A percentile compares a stretch with the other conserved stretches of the same genome.
phyloP scores from a whole-genome alignment of 2,797 vertebrate genomes.

The Acipenser ruthenus region DNA sequence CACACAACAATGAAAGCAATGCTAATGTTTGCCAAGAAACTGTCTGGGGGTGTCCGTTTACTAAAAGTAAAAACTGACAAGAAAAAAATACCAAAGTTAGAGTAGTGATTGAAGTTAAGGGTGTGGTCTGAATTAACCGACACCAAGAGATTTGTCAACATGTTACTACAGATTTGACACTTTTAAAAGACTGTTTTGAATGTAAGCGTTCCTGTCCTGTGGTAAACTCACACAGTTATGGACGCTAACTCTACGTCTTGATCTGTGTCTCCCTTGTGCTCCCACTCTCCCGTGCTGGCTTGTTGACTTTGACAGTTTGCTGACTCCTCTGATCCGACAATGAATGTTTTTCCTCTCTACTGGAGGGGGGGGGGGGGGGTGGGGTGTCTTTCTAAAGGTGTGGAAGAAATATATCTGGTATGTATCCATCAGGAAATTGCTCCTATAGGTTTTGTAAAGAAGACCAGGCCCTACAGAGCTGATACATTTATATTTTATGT shows the following conservation, averaged over 20 bases:
- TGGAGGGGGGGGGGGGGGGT: background rate
- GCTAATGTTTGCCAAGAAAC: too few relatives aligned
- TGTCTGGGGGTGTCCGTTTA: too few relatives aligned
- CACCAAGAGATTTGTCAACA: too few relatives aligned
- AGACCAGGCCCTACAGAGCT: too few relatives aligned
- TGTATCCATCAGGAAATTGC: background rate
- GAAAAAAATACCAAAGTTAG: too few relatives aligned
- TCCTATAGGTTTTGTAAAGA: too few relatives aligned
- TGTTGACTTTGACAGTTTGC: conserved; percentile 30
- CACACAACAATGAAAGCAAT: too few relatives aligned
- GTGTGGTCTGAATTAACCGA: too few relatives aligned
- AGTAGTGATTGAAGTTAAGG: too few relatives aligned
- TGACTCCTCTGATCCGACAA: conserved; percentile 16
- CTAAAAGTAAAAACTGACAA: too few relatives aligned
- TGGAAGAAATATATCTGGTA: conserved; percentile 7
- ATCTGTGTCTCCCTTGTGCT: conserved; percentile 29
- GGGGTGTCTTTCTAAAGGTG: background rate
- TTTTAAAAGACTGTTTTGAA: background rate
- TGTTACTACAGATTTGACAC: background rate
- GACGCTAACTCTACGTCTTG: conserved; percentile 16
- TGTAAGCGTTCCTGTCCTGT: too few relatives aligned
- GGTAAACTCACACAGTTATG: conserved; percentile 2
- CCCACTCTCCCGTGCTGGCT: background rate
- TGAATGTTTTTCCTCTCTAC: conserved; percentile 19
- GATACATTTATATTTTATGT: too few relatives aligned